Percentiles rank a stretch among this genome's conserved stretches.
Conservation (phyloP, 1,140 invertebrate species). For the Prorops nasuta region DNA sequence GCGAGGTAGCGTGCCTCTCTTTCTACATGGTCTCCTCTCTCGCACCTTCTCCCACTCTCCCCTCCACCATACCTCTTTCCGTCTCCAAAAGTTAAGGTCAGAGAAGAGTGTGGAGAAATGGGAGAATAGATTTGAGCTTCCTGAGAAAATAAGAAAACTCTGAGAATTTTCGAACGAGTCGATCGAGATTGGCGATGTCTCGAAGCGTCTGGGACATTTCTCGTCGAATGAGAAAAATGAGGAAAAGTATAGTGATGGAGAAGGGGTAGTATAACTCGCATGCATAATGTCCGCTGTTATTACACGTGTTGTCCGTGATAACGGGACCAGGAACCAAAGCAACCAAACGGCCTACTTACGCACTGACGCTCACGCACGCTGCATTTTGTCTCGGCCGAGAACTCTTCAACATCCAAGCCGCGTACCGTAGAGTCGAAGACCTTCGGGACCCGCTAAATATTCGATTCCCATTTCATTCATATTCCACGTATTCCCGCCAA, state of each 20-base stretch:
- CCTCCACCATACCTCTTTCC: too few relatives aligned
- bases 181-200: too few relatives aligned
- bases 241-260: neutral
- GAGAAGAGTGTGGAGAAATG: too few relatives aligned
- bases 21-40: neutral
- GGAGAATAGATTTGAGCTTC: too few relatives aligned
- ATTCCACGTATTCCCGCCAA: too few relatives aligned
- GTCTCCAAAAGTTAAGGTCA: too few relatives aligned
- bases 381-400: constrained; percentile 13
- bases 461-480: too few relatives aligned
- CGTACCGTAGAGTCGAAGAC: neutral
- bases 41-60: neutral
- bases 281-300: constrained; percentile 36
- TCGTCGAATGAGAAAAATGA: neutral
- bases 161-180: too few relatives aligned
- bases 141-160: too few relatives aligned
- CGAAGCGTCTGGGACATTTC: too few relatives aligned
- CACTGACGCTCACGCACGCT: constrained; percentile 27
- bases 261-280: constrained; percentile 12
- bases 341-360: constrained; percentile 41
- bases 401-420: constrained; percentile 16
- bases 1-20: constrained; percentile 7
- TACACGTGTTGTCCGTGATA: constrained; percentile 39
- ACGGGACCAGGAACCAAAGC: constrained; percentile 40
- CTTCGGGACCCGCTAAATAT: too few relatives aligned